Evolutionary conservation across 1,140 invertebrate species (phyloP).

Genomic region (Cardiocondyla obscurior): DNA sequence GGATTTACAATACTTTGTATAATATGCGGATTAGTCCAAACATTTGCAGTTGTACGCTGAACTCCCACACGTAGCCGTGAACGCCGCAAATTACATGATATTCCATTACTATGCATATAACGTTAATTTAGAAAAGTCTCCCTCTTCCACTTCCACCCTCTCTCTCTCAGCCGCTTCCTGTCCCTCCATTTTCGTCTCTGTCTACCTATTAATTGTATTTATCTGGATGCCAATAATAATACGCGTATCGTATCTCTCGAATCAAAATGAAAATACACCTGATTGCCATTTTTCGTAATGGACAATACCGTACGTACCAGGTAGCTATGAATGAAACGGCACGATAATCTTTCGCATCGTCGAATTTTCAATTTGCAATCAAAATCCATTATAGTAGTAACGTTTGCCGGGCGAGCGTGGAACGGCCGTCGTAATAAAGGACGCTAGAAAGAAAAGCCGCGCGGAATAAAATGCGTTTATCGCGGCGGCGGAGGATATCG

Average conservation of each 20-base stretch:
- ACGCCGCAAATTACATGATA: slow-evolving; percentile 40
- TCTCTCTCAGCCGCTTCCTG: not conserved
- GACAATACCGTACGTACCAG: not conserved
- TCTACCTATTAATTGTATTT: not conserved
- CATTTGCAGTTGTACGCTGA: slow-evolving; percentile 39
- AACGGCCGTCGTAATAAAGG: not conserved
- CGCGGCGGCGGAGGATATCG: not conserved
- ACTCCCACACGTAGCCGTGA: not conserved
- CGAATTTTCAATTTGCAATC: slow-evolving; percentile 44
- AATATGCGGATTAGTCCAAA: slow-evolving; percentile 56
- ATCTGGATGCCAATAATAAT: slow-evolving; percentile 14
- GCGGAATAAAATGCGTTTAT: slow-evolving; percentile 16
- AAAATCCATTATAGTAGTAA: slow-evolving; percentile 26
- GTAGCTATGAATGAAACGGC: not conserved
- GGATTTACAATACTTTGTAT: slow-evolving; percentile 58
- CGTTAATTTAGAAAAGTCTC: slow-evolving; percentile 41
- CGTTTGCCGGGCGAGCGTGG: not conserved
- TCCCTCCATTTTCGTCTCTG: not conserved
- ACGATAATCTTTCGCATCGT: slow-evolving; percentile 43
- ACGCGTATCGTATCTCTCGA: not conserved
- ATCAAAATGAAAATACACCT: slow-evolving; percentile 32
- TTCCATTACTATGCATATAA: slow-evolving; percentile 28
- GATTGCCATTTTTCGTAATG: slow-evolving; percentile 42
- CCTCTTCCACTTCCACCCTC: not conserved
- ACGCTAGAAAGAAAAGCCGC: not conserved